Evolutionary conservation across 2,797 vertebrate genomes (phyloP).

Genomic region (Picus viridis): DNA sequence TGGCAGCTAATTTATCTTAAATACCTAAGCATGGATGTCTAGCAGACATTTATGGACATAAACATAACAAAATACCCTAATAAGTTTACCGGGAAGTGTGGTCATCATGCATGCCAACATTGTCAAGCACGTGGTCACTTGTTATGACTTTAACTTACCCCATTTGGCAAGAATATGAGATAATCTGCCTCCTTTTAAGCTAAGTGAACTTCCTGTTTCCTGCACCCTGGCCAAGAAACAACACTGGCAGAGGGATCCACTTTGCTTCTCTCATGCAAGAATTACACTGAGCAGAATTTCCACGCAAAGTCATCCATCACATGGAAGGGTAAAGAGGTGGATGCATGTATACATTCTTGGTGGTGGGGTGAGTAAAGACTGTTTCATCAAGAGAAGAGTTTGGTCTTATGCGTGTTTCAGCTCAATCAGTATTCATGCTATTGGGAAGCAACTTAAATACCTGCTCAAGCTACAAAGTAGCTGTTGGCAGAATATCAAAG

Average conservation of each 20-base stretch:
- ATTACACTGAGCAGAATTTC: neutral
- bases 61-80: neutral
- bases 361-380: neutral
- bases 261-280: neutral
- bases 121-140: neutral
- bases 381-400: neutral
- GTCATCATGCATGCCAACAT: constrained; percentile 14
- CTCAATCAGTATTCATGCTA: constrained; percentile 15
- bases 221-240: neutral
- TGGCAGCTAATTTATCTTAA: neutral
- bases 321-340: neutral
- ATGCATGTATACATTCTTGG: neutral
- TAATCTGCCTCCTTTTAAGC: neutral
- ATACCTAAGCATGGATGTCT: neutral
- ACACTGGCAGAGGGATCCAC: neutral
- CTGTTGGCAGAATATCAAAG: neutral
- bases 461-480: neutral
- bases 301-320: neutral
- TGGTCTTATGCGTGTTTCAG: constrained; percentile 12
- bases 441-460: constrained; percentile 5
- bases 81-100: constrained; percentile 11
- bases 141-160: neutral
- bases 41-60: neutral
- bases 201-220: neutral
- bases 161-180: neutral